Evolutionary conservation across 2,113 vertebrate genomes (phyloP).

Genomic region (Eurystomus gularis): DNA sequence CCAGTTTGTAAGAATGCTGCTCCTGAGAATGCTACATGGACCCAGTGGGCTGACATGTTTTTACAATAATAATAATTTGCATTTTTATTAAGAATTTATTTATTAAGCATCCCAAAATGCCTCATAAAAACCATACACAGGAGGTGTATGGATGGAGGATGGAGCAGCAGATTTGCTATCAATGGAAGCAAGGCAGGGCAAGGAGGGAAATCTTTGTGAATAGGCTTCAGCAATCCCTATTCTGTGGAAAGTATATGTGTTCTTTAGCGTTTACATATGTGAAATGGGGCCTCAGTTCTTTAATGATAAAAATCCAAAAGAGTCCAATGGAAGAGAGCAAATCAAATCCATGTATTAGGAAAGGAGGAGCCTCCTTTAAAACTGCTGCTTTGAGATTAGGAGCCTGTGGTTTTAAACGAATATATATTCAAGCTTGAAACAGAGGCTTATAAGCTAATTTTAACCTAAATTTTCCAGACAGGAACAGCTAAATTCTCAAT

Average conservation of each 20-base stretch:
- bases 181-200: not conserved
- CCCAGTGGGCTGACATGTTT: constrained; percentile 46
- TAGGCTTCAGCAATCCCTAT: not conserved
- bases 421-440: not conserved
- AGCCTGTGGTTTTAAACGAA: not conserved
- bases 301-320: not conserved
- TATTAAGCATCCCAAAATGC: constrained; percentile 1
- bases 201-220: not conserved
- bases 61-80: constrained; percentile 43
- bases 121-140: not conserved
- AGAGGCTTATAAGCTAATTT: not conserved
- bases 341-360: not conserved
- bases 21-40: constrained; percentile 34
- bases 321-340: not conserved
- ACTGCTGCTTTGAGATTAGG: not conserved
- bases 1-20: constrained; percentile 27
- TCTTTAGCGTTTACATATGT: not conserved
- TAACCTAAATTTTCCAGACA: not conserved
- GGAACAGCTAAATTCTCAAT: not conserved
- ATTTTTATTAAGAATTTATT: constrained; percentile 31
- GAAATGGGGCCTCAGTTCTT: not conserved
- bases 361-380: not conserved
- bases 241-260: not conserved
- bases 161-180: not conserved
- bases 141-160: too few relatives aligned